Percentiles rank a stretch among this genome's conserved stretches.
phyloP scores from a whole-genome alignment of 1,140 invertebrate species.

The Lethocerus indicus region DNA sequence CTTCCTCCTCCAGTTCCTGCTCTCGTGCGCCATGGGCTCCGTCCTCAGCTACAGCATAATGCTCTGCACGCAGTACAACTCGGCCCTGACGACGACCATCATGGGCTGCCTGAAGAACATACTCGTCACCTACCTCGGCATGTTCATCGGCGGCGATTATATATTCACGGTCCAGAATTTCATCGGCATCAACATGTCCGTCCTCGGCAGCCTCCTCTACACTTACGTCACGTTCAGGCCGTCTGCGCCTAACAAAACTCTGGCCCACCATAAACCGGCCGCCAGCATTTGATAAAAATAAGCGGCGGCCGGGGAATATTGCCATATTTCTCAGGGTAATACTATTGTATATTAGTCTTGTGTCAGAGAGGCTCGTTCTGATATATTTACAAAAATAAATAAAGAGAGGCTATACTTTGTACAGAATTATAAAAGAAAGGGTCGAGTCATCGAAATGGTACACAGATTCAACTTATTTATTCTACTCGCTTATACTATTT shows the following conservation, averaged over 20 bases:
- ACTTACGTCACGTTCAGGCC: conserved; percentile 57
- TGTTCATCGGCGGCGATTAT: conserved; percentile 96
- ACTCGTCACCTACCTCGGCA: conserved; percentile 81
- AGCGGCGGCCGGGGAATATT: too few species aligned
- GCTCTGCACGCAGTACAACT: conserved; percentile 90
- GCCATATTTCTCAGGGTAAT: too few species aligned
- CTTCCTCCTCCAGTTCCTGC: conserved; percentile 68
- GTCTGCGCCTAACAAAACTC: background rate
- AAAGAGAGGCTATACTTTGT: too few species aligned
- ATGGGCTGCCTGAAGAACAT: conserved; percentile 95
- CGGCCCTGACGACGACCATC: conserved; percentile 94
- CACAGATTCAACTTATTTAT: too few species aligned
- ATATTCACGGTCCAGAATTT: conserved; percentile 88
- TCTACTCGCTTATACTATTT: too few species aligned
- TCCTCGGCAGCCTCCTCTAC: conserved; percentile 63
- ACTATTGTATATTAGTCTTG: too few species aligned
- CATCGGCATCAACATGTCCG: conserved; percentile 81
- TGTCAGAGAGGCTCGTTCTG: too few species aligned
- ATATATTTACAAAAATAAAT: too few species aligned
- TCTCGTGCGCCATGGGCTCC: conserved; percentile 95
- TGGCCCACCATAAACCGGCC: too few species aligned
- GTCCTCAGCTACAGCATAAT: conserved; percentile 88
- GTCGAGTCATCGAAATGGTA: too few species aligned
- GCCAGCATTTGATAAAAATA: too few species aligned
- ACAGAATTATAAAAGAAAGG: too few species aligned